phyloP scores from a whole-genome alignment of 1,140 invertebrate species.

The Colletes gigas region DNA sequence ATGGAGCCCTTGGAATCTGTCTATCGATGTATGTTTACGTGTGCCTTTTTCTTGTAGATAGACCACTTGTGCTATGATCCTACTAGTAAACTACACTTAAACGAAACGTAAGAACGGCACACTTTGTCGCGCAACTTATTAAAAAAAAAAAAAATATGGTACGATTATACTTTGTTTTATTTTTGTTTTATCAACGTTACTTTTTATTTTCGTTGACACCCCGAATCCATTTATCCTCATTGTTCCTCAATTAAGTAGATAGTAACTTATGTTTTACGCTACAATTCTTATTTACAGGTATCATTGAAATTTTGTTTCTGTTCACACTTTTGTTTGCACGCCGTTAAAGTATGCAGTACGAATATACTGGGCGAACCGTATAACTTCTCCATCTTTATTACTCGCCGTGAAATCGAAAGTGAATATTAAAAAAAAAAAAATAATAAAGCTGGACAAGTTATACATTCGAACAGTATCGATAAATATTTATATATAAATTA shows the following conservation, averaged over 20 bases:
- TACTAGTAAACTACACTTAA: slow-evolving; percentile 32
- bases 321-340: neutral
- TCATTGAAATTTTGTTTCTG: slow-evolving; percentile 17
- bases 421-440: too few species aligned
- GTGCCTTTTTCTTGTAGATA: slow-evolving; percentile 32
- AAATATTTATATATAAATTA: neutral
- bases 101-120: slow-evolving; percentile 46
- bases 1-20: slow-evolving; percentile 9
- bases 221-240: neutral
- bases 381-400: too few species aligned
- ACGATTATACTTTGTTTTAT: slow-evolving; percentile 67
- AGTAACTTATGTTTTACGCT: slow-evolving; percentile 22
- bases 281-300: slow-evolving; percentile 26
- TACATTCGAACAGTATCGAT: neutral
- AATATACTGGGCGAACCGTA: neutral
- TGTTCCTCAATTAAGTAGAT: slow-evolving; percentile 10
- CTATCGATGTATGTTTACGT: slow-evolving; percentile 7
- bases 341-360: too few species aligned
- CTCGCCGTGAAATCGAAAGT: too few species aligned
- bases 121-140: slow-evolving; percentile 64
- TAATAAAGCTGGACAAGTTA: too few species aligned
- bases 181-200: slow-evolving; percentile 32
- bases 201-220: slow-evolving; percentile 23
- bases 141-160: slow-evolving; percentile 59
- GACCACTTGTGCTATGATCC: slow-evolving; percentile 33